Conservation (phyloP, 2,888 invertebrate genomes). For the Encarsia formosa region DNA sequence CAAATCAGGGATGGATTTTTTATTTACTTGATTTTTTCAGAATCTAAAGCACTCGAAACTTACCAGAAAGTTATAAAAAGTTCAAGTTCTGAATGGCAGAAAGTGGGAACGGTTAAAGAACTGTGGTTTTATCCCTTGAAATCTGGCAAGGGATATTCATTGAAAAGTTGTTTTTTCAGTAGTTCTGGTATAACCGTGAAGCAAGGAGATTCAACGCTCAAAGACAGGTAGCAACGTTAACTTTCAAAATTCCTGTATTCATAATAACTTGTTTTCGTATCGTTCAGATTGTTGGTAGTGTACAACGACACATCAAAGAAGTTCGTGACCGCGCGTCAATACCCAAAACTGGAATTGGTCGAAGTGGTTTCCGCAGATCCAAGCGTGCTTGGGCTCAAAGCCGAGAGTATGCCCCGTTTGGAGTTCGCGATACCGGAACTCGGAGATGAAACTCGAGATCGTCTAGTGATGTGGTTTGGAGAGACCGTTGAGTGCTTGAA, state of each 20-base stretch:
- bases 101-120: conserved; percentile 45
- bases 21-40: too few relatives aligned
- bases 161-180: conserved; percentile 42
- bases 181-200: conserved; percentile 41
- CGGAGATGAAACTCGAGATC: conserved; percentile 19
- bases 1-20: too few relatives aligned
- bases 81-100: conserved; percentile 40
- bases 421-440: conserved; percentile 49
- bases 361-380: conserved; percentile 49
- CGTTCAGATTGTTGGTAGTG: conserved; percentile 49
- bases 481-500: conserved; percentile 54
- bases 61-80: conserved; percentile 8
- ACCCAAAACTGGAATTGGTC: conserved; percentile 52
- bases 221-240: conserved; percentile 45
- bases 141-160: conserved; percentile 46
- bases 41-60: too few relatives aligned
- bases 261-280: too few relatives aligned
- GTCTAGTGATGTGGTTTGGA: conserved; percentile 45
- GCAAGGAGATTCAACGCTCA: conserved; percentile 30
- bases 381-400: conserved; percentile 50
- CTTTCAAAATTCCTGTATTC: too few relatives aligned
- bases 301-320: conserved; percentile 48
- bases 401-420: conserved; percentile 51
- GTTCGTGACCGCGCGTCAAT: conserved; percentile 51
- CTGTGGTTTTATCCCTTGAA: conserved; percentile 50